Conservation (phyloP, 2,797 vertebrate species). For the Mus minutoides region DNA sequence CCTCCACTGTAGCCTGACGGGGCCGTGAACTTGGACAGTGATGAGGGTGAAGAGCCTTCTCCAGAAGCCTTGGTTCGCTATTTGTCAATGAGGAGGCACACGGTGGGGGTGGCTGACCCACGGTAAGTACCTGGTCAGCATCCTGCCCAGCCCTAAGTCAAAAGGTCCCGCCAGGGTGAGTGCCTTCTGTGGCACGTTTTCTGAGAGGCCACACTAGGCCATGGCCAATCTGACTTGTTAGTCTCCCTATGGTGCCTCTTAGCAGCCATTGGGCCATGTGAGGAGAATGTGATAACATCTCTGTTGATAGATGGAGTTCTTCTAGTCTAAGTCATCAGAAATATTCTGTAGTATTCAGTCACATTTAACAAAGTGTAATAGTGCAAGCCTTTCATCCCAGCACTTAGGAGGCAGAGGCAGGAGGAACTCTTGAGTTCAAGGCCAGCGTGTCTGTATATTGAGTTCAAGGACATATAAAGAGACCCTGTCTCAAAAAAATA, state of each 20-base stretch:
- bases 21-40: constrained; percentile 96
- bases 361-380: not conserved
- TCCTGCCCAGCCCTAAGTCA: not conserved
- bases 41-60: constrained; percentile 98
- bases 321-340: constrained; percentile 1
- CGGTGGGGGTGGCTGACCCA: constrained; percentile 98
- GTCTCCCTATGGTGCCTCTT: not conserved
- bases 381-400: not conserved
- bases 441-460: not conserved
- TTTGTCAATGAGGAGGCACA: constrained; percentile 98
- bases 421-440: not conserved
- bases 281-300: not conserved
- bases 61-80: constrained; percentile 98
- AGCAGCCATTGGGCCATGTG: not conserved
- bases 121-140: constrained; percentile 87
- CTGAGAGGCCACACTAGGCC: not conserved
- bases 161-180: not conserved
- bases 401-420: not conserved
- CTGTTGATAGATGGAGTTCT: not conserved
- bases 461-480: not conserved
- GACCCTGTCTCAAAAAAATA: not conserved
- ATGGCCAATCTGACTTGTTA: not conserved
- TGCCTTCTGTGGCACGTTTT: not conserved
- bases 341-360: not conserved
- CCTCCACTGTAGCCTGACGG: constrained; percentile 91